Base-by-base conservation (phyloP, 2,888 invertebrate species). In the Drosophila picticornis region DNA sequence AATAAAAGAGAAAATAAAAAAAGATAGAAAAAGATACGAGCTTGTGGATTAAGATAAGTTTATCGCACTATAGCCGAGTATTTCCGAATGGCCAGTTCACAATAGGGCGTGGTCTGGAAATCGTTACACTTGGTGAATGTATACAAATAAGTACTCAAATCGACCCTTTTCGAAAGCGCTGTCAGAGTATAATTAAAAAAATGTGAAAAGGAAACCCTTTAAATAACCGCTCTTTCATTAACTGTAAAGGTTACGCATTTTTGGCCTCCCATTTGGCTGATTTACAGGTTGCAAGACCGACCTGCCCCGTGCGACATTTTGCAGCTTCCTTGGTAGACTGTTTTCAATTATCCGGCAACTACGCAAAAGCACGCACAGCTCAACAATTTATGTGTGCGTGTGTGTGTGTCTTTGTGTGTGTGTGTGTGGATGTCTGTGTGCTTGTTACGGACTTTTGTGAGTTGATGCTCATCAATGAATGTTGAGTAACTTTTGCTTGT, bases 341-440 rank as follows among this genome's bases (percentile, higher is more conserved):
- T 71, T 87, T 86, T 84, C 83, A 87, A 87, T 87, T 84, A 84
- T 87, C 76, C 66, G 64, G 66, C 63, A 82, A 63, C 64, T 67
- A 53, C 56, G 46, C 43, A 13, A 10, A 65, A 55, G 62, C 67
- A 71, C 67, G 73, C 70, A 76, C 80, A 67, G 19, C 52, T 51
- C 58, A 31, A 40, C 43, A 51, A 51, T 29, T 55, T 16, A 38
- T 25, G 16, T 10, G 19, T 29, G 32, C n/a, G 9, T 29, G 38
- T 38, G 43, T 36, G n/a, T 52, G 48, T 29, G 40, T 25, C 38
- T n/a, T 32, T 32, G 22, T 19, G 25, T 52, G 60, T 25, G 27
- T 25, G 29, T 38, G 43, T 38, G 40, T 51, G 31, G 58, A 56
- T n/a, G 46, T 4, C 2, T 31, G n/a, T 53, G n/a, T 25, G 32